Conservation (phyloP, 1,140 invertebrate species). For the Camponotus vicinus region DNA sequence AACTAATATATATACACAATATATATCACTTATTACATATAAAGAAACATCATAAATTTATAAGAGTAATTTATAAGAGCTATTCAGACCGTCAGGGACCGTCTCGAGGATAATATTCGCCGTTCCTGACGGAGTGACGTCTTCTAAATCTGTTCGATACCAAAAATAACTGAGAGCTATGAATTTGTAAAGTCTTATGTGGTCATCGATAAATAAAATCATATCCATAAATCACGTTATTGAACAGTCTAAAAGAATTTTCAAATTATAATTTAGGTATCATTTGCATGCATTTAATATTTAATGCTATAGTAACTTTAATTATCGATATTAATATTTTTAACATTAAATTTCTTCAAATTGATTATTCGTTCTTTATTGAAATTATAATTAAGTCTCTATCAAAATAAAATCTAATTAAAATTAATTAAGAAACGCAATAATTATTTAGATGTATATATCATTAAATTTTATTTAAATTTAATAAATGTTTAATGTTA, state of each 20-base stretch:
- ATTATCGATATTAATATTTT: slow-evolving; percentile 2
- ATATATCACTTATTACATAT: not conserved
- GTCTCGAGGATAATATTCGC: not conserved
- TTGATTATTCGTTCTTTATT: not conserved
- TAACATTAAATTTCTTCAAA: not conserved
- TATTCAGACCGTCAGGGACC: not conserved
- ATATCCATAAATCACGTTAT: not conserved
- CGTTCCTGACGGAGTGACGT: not conserved
- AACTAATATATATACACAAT: not conserved
- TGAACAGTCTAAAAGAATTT: not conserved
- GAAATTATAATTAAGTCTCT: not conserved
- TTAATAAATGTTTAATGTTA: too few relatives aligned
- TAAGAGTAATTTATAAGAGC: not conserved
- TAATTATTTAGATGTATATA: not conserved
- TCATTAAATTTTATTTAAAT: not conserved
- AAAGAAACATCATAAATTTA: not conserved
- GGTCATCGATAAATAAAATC: slow-evolving; percentile 50
- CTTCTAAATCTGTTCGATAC: not conserved
- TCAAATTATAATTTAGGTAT: not conserved
- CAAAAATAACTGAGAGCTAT: slow-evolving; percentile 5
- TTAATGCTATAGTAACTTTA: not conserved
- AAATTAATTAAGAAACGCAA: not conserved
- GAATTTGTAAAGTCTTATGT: not conserved
- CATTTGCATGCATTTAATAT: not conserved
- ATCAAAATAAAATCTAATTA: not conserved